A percentile compares a stretch with the other conserved stretches of the same genome.
phyloP scores from a whole-genome alignment of 2,888 invertebrate genomes.

The Mythimna lalbum region DNA sequence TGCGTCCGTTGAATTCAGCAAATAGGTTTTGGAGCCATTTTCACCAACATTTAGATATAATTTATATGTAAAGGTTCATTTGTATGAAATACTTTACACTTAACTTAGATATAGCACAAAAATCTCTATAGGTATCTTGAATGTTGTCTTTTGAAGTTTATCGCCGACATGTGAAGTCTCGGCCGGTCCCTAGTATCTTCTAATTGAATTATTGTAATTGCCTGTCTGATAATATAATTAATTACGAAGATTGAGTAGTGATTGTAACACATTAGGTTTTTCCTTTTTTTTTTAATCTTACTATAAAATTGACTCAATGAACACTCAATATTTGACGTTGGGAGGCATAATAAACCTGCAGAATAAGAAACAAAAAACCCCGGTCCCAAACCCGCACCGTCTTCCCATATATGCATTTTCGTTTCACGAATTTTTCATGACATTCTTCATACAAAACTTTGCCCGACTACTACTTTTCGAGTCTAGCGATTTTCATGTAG shows the following conservation, averaged over 20 bases:
- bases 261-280: neutral
- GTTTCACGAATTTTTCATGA: too few species aligned
- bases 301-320: neutral
- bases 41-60: neutral
- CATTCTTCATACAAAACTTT: too few species aligned
- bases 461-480: too few species aligned
- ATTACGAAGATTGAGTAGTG: neutral
- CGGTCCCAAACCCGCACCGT: too few species aligned
- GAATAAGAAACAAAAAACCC: too few species aligned
- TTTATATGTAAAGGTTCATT: neutral
- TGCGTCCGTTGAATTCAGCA: neutral
- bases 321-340: neutral
- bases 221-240: constrained; percentile 5
- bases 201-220: neutral
- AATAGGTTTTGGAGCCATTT: neutral
- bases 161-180: neutral
- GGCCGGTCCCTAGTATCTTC: neutral
- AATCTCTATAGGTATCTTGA: neutral
- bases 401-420: too few species aligned
- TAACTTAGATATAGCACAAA: neutral
- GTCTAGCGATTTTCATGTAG: too few species aligned
- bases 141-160: too few species aligned
- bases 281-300: neutral
- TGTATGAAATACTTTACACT: neutral
- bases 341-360: too few species aligned